Evolutionary conservation across 2,797 vertebrate genomes (phyloP).

Genomic region (Morus bassanus): DNA sequence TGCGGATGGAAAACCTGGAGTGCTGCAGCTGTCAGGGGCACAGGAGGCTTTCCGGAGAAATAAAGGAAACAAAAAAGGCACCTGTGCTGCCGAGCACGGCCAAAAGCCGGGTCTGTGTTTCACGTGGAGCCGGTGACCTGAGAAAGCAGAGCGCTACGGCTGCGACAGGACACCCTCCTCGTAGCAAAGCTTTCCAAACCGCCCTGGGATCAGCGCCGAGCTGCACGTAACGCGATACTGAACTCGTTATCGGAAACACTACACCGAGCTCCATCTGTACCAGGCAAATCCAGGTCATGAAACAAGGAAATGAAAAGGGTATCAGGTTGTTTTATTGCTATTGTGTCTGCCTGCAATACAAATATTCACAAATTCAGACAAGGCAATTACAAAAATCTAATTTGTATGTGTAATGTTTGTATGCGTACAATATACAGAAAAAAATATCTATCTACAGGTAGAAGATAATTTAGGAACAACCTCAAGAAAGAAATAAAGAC

Average conservation of each 20-base stretch:
- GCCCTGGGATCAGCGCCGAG: rapidly evolving
- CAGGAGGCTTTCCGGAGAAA: background rate
- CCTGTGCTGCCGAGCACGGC: rapidly evolving
- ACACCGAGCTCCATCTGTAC: rapidly evolving
- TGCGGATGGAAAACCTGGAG: rapidly evolving
- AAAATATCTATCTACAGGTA: background rate
- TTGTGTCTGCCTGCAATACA: background rate
- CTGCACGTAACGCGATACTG: rapidly evolving
- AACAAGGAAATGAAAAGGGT: background rate
- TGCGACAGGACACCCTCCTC: background rate
- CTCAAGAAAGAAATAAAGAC: background rate
- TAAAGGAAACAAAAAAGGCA: no score
- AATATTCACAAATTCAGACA: background rate
- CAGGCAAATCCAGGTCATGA: background rate
- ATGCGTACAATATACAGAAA: background rate
- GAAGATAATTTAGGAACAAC: background rate
- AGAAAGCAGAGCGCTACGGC: rapidly evolving
- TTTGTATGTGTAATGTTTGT: background rate
- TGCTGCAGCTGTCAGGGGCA: rapidly evolving
- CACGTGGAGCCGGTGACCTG: rapidly evolving
- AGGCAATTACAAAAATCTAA: background rate
- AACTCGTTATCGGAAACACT: rapidly evolving
- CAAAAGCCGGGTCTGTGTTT: rapidly evolving
- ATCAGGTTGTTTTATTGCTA: background rate
- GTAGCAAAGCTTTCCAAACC: rapidly evolving